Evolutionary conservation across 2,888 invertebrate genomes (phyloP), one percentile per base, ranked within the genome.

Genomic region (Rhorus exstirpatorius): DNA sequence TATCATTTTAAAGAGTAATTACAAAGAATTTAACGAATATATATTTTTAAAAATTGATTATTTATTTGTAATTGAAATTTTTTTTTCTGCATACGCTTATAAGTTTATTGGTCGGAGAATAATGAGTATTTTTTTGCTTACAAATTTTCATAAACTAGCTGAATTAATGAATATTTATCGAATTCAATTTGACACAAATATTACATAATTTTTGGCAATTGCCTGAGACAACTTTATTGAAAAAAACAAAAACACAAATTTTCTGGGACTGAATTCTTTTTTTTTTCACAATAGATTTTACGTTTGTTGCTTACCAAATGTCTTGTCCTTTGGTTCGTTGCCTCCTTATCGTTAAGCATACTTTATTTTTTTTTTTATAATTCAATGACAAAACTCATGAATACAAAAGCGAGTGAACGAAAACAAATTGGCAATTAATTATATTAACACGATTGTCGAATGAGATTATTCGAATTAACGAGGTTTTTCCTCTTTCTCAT

Each of bases 401-500:
- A 35, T 49, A 4, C 10, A 67, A n/a, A 31, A 4, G 35, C 49
- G 17, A 70, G 24, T 17, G 41, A n/a, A 44, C 14, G 53, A 61
- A 44, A 21, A 41, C 19, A 67, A 58, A 74, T 49, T 55, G 31
- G 7, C 19, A 53, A 65, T 61, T 72, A 21, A 65, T 74, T 65
- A 21, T 44, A 12, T 14, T 41, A 31, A 55, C 7, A 26, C 17
- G 3, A 58, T 58, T 51, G n/a, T 38, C 0, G 12, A 79, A 74
- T 35, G 35, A 44, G 74, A 61, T 68, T 72, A 19, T 41, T 49
- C 80, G 35, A 49, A 80, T 53, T 76, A 84, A 83, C 78, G 71
- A 65, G 84, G 81, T 80, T 78, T n/a, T 92, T 80, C 85, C 88
- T 90, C 89, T 89, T 92, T 92, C 93, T 93, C 94, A 31, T 49